Base-by-base conservation (phyloP, 1,140 invertebrate species). In the Musca vetustissima region DNA sequence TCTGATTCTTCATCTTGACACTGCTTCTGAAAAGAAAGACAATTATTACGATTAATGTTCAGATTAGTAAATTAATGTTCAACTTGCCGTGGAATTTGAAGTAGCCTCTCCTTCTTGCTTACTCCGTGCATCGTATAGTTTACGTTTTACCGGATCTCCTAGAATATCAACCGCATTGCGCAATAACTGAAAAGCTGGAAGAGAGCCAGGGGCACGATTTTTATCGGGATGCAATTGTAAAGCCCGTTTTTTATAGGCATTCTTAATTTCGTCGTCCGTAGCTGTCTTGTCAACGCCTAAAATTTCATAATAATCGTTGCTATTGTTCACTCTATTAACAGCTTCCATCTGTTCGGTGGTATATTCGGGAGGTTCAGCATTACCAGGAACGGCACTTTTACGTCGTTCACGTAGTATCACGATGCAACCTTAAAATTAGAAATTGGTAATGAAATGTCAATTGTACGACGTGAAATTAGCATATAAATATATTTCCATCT, bases 241-340 rank as follows among this genome's bases (percentile, higher is more conserved):
- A 0, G 98, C 97, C 69, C 99, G 84, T 84, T 98, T 98, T 81
- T 95, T 93, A 82, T 99, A 99, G 0, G 95, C 89, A 83, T 98
- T 98, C 83, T 98, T 99, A 28, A 99, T 90, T 74, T 98, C 96
- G 43, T 89, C 90, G 75, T 99, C 97, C 2, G 92, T 93, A 1
- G 93, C 93, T 65, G 97, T 93, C 83, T 98, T 98, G 6, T 85
- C 89, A 0, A 98, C 89, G 17, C 91, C 90, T 32, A 99, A 85
- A 75, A 99, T 95, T 86, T 99, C 96, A 85, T 99, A 99, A 83
- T 97, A 99, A 87, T 98, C 94, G 83, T 97, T 97, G 81, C 95
- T 97, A 74, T 88, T 89, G 69, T 88, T 89, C 50, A 89, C 85
- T 67, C 86, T 84, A 13, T 84, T 83, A 0, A 89, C 86, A 2